These are phyloP conservation scores for Ptilorrhoa leucosticta DNA, from an alignment of 2,113 vertebrate genomes.

Conservation along the genomic window DNA sequence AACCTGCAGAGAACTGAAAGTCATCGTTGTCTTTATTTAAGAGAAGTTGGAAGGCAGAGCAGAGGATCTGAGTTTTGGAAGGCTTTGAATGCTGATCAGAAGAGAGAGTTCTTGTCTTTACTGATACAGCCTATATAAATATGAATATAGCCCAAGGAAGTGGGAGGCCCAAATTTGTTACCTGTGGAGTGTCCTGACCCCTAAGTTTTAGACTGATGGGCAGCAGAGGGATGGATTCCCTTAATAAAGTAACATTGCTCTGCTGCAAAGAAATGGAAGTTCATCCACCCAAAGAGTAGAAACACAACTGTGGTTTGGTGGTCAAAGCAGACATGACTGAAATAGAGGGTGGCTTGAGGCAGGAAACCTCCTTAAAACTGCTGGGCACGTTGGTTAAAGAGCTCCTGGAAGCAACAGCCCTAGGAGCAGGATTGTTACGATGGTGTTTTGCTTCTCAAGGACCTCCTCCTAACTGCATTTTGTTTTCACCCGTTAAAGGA, in stretches of 20 bases:
- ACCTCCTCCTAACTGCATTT: not conserved
- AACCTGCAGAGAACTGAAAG: not conserved
- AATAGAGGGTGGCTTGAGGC: not conserved
- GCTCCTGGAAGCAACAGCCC: not conserved
- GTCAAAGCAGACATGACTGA: not conserved
- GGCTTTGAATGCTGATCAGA: not conserved
- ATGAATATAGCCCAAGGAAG: not conserved
- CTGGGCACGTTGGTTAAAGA: not conserved
- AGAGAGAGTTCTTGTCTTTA: not conserved
- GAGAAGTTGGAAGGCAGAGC: not conserved
- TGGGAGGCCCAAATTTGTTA: not conserved
- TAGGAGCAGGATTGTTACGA: not conserved
- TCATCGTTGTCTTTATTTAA: not conserved
- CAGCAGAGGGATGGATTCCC: not conserved
- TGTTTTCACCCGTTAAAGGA: not conserved
- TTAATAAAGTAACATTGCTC: not conserved
- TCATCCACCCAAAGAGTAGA: not conserved
- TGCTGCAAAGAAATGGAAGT: not conserved
- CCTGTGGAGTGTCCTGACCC: not conserved
- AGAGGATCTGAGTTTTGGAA: not conserved
- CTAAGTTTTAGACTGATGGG: not conserved
- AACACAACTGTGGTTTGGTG: not conserved
- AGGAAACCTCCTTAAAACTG: not conserved
- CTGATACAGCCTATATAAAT: not conserved
- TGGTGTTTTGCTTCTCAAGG: not conserved